Percentiles rank a stretch among this genome's conserved stretches.
phyloP scores from a whole-genome alignment of 2,113 vertebrate genomes.

The Himantopus leucocephalus region DNA sequence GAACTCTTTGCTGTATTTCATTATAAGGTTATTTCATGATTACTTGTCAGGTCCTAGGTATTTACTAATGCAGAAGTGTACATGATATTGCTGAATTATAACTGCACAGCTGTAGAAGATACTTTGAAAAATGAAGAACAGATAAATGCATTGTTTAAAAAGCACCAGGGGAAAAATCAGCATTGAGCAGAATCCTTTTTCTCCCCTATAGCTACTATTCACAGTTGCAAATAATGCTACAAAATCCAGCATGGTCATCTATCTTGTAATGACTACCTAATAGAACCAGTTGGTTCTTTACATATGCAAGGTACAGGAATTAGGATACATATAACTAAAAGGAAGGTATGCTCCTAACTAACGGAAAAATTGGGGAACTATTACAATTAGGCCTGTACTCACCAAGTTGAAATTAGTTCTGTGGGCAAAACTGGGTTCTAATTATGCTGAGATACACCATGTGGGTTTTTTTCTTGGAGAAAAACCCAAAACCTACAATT shows the following conservation, averaged over 20 bases:
- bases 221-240: neutral
- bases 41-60: conserved; percentile 61
- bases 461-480: neutral
- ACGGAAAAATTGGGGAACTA: neutral
- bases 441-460: neutral
- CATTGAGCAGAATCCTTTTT: neutral
- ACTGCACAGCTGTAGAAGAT: conserved; percentile 5
- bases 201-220: neutral
- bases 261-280: neutral
- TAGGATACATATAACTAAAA: neutral
- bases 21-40: conserved; percentile 71
- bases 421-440: neutral
- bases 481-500: neutral
- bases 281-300: neutral
- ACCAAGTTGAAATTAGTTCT: neutral
- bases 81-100: conserved; percentile 65
- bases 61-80: conserved; percentile 69
- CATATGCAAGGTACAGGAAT: neutral
- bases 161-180: neutral
- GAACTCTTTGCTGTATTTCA: conserved; percentile 68
- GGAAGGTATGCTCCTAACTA: neutral
- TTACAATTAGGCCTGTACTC: neutral
- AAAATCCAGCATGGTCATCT: neutral
- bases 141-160: conserved; percentile 48
- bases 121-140: conserved; percentile 43